phyloP scores from a whole-genome alignment of 1,140 invertebrate species.

The Fopius arisanus region DNA sequence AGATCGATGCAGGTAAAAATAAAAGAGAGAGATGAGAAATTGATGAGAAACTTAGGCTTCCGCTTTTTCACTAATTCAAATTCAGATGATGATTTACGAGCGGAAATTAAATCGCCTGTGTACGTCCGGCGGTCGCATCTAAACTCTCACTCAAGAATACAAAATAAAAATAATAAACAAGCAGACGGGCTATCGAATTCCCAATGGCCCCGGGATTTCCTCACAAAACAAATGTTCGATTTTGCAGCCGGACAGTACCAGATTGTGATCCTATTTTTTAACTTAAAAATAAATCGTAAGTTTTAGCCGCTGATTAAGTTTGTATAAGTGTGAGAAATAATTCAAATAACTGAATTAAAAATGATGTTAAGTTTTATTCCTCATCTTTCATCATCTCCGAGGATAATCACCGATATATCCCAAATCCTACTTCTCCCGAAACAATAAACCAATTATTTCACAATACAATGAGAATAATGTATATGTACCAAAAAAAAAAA shows the following conservation, averaged over 20 bases:
- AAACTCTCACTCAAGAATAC: not conserved
- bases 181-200: not conserved
- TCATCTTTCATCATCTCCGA: not conserved
- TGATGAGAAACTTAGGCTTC: slow-evolving; percentile 1
- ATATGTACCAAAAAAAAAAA: too few relatives aligned
- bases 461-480: not conserved
- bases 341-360: not conserved
- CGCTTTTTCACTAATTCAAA: slow-evolving; percentile 9
- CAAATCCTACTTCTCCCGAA: not conserved
- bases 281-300: not conserved
- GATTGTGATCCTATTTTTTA: slow-evolving; percentile 10
- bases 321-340: slow-evolving; percentile 10
- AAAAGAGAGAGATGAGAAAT: not conserved
- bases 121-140: not conserved
- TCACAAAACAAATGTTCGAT: not conserved
- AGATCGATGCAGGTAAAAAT: not conserved
- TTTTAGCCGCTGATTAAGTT: slow-evolving; percentile 13
- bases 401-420: not conserved
- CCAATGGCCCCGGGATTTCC: not conserved
- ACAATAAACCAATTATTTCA: not conserved
- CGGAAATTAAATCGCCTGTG: slow-evolving; percentile 7
- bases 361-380: slow-evolving; percentile 4
- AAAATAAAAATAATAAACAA: not conserved
- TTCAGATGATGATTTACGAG: not conserved
- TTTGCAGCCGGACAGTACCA: not conserved